phyloP scores from a whole-genome alignment of 2,797 vertebrate species.

The Ctenopoma kingsleyae region DNA sequence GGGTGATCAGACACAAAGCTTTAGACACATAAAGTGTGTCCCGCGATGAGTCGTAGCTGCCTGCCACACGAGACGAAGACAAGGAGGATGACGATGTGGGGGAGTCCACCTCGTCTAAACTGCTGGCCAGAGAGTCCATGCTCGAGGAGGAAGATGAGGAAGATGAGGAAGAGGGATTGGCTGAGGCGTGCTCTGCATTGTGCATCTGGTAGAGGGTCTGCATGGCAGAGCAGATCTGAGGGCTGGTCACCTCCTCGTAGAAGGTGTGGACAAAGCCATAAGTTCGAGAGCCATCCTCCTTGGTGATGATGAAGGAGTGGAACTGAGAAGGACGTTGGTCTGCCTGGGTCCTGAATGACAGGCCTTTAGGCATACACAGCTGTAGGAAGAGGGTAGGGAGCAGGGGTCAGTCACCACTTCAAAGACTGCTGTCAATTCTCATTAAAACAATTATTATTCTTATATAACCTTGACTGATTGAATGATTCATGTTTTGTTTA shows the following conservation, averaged over 20 bases:
- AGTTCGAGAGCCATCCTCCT: slow-evolving; percentile 92
- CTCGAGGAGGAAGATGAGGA: slow-evolving; percentile 91
- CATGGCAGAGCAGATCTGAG: slow-evolving; percentile 92
- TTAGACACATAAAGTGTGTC: slow-evolving; percentile 94
- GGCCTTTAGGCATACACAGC: slow-evolving; percentile 95
- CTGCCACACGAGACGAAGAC: slow-evolving; percentile 74
- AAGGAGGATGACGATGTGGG: slow-evolving; percentile 39
- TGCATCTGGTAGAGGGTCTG: slow-evolving; percentile 95
- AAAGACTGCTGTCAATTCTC: background rate
- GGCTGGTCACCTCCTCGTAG: slow-evolving; percentile 93
- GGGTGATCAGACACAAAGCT: slow-evolving; percentile 91
- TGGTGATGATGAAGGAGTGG: slow-evolving; percentile 93
- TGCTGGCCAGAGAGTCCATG: slow-evolving; percentile 94
- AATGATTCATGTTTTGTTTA: too few relatives aligned
- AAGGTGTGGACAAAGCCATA: slow-evolving; percentile 95
- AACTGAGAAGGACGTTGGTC: slow-evolving; percentile 88
- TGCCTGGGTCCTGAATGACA: slow-evolving; percentile 90
- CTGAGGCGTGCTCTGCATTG: slow-evolving; percentile 85
- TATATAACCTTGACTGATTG: background rate
- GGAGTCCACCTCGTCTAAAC: slow-evolving; percentile 86
- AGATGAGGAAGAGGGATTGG: slow-evolving; percentile 81
- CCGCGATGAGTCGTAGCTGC: slow-evolving; percentile 87
- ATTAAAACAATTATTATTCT: background rate
- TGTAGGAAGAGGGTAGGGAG: slow-evolving; percentile 54
- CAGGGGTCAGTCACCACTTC: background rate